Conservation (phyloP, 2,797 vertebrate species). For the Crocodylus rhombifer region DNA sequence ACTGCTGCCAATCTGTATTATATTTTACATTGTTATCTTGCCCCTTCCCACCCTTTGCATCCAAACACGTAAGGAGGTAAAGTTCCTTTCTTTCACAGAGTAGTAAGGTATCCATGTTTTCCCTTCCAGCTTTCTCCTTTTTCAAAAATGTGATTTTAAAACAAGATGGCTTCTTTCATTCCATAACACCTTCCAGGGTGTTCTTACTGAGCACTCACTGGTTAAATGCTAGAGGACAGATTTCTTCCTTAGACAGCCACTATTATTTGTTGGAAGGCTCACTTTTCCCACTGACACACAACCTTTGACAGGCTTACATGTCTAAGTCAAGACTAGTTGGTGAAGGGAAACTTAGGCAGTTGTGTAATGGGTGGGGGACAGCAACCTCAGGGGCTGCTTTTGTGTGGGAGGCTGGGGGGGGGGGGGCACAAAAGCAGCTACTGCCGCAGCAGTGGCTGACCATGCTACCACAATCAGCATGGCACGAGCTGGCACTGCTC, state of each 20-base stretch:
- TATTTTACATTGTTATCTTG: accelerated
- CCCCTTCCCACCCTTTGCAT: background rate
- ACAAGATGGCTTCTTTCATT: background rate
- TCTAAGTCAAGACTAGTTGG: background rate
- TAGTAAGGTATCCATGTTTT: background rate
- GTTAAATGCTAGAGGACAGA: too few relatives aligned
- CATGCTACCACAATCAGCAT: too few relatives aligned
- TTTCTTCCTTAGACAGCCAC: background rate
- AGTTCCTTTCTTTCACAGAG: background rate
- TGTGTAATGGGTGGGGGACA: too few relatives aligned
- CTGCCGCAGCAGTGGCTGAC: too few relatives aligned
- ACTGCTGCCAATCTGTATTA: background rate
- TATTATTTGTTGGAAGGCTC: background rate
- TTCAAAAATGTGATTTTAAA: background rate
- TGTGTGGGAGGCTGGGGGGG: too few relatives aligned
- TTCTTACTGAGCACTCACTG: too few relatives aligned
- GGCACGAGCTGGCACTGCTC: too few relatives aligned
- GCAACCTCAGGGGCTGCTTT: too few relatives aligned
- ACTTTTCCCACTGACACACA: background rate
- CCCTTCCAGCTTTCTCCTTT: accelerated
- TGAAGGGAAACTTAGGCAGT: background rate
- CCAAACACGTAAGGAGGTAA: background rate
- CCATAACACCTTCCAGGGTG: too few relatives aligned
- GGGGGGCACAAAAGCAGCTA: too few relatives aligned
- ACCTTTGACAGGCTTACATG: background rate